These are phyloP conservation scores for Helicoverpa armigera DNA, from an alignment of 1,140 invertebrate species.

Conservation along the genomic window DNA sequence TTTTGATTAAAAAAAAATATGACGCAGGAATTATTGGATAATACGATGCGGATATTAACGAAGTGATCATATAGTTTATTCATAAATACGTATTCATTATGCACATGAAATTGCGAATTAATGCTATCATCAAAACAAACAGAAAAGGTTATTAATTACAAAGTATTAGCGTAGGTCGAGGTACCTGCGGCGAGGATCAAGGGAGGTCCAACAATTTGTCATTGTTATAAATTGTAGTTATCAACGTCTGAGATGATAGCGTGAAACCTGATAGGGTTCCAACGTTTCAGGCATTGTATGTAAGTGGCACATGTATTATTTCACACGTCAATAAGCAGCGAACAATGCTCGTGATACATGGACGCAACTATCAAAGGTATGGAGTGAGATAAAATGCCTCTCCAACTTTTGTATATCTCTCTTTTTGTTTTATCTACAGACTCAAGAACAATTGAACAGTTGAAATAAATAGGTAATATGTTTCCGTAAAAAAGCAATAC, in stretches of 20 bases:
- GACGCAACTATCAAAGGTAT: conserved; percentile 2
- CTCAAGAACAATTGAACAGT: not conserved
- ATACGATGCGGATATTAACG: not conserved
- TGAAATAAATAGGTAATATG: not conserved
- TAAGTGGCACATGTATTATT: conserved; percentile 40
- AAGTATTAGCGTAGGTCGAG: conserved; percentile 10
- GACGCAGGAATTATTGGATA: conserved; percentile 29
- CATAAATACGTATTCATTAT: not conserved
- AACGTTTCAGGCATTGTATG: conserved; percentile 19
- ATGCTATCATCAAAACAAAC: not conserved
- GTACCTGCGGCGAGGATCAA: conserved; percentile 17
- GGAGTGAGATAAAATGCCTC: conserved; percentile 11
- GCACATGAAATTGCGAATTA: not conserved
- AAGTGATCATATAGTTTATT: conserved; percentile 4
- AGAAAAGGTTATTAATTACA: conserved; percentile 32
- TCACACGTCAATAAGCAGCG: conserved; percentile 50
- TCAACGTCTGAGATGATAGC: conserved; percentile 10
- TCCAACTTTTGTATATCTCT: conserved; percentile 1
- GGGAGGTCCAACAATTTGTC: conserved; percentile 26
- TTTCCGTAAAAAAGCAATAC: not conserved
- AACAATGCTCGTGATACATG: conserved; percentile 45
- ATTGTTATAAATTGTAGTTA: conserved; percentile 44
- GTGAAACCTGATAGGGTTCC: conserved; percentile 33
- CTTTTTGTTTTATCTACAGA: not conserved
- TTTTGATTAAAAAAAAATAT: conserved; percentile 32